Evolutionary conservation across 1,140 invertebrate species (phyloP), one percentile per base, ranked within the genome.

Genomic region (Euborellia annulipes): DNA sequence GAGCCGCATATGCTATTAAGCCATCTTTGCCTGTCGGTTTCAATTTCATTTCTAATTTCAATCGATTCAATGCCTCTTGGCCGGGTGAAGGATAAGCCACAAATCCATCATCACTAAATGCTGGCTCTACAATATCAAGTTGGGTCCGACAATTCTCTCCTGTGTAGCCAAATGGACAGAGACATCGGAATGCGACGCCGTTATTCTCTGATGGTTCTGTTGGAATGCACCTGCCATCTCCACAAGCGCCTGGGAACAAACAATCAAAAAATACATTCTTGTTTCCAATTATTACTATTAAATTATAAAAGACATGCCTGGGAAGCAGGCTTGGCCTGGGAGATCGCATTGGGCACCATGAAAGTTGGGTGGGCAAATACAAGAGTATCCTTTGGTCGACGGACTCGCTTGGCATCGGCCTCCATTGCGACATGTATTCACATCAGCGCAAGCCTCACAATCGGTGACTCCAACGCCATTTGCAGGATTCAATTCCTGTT

Each of bases 1-100:
- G 83, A n/a, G 79, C 82, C 53, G 81, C 82, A 61, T 96, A 95
- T 48, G 93, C 67, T 16, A 95, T 67, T 30, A 95, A 70, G 2
- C 84, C 81, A 58, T 94, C 86, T n/a, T 72, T 68, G 7, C 81
- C 57, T 43, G 72, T 68, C 0, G 85, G 75, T 55, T 88, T 90
- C 49, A 90, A 73, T 60, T 75, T 78, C 59, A 90, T 62, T 0
- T 71, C 67, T 58, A 82, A 64, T 55, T 69, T 73, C 6, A 82
- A 58, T 48, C 36, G 14, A 43, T 16, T 43, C 4, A 43, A n/a
- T 27, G 41, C 8, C 22, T 43, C 41, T 20, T 43, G 18, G n/a
- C 41, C 23, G 3, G 83, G 82, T 3, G 79, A 72, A 4, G 75
- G 71, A 54, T 89, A 90, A 0, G 85, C 80, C 17, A 89, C 63